Evolutionary conservation across 2,797 vertebrate species (phyloP).

Genomic region (Clarias pachynema): DNA sequence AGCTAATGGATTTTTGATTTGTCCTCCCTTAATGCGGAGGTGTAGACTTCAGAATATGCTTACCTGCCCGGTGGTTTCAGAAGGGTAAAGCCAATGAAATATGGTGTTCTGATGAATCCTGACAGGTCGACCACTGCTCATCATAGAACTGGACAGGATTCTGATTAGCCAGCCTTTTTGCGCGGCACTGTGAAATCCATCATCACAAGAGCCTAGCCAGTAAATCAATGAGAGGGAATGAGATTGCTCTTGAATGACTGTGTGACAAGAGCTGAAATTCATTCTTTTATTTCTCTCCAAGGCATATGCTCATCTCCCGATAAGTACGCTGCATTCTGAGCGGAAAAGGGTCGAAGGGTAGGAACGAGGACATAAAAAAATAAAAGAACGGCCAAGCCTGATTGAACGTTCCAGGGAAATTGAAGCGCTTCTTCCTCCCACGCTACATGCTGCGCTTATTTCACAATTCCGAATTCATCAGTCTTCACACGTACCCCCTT

Average conservation of each 20-base stretch:
- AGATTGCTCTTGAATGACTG: conserved; percentile 29
- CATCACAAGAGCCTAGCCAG: conserved; percentile 48
- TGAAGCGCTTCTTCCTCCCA: neutral
- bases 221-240: conserved; percentile 55
- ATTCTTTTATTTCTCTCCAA: conserved; percentile 4
- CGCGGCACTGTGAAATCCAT: conserved; percentile 59
- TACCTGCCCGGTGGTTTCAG: conserved; percentile 4
- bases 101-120: conserved; percentile 14
- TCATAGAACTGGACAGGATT: conserved; percentile 36
- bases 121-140: conserved; percentile 40
- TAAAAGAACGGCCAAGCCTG: neutral
- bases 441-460: neutral
- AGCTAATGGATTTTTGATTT: neutral
- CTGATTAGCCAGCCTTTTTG: conserved; percentile 54
- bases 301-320: conserved; percentile 15
- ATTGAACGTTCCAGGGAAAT: conserved; percentile 13
- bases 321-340: neutral
- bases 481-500: neutral
- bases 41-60: conserved; percentile 3
- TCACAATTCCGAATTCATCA: neutral
- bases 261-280: conserved; percentile 30
- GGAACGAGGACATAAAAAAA: neutral
- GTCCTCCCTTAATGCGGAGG: neutral
- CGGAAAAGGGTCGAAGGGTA: conserved; percentile 18
- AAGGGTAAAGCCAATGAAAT: neutral